Base-by-base conservation (phyloP, 2,888 invertebrate genomes). In the Strigamia transsilvanica region DNA sequence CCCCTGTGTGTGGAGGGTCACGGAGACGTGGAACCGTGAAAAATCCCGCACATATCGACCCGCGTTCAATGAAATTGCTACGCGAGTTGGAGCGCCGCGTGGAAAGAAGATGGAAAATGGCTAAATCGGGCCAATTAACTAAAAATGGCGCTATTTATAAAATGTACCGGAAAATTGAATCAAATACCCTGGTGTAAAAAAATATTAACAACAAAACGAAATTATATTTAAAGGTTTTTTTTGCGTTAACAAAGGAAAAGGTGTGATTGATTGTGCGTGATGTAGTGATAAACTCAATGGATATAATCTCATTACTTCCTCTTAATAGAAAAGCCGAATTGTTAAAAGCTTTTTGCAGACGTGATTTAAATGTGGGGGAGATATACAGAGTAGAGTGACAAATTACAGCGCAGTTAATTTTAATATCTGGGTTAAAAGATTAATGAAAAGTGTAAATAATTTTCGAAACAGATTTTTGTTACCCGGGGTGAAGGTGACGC, bases 1-100 rank as follows among this genome's bases (percentile, higher is more conserved):
- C 73, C 73, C 73, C 12, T 73, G 73, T 73, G 73, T 73, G 73
- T 73, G 73, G 73, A 73, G 73, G 73, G 73, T 73, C 73, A 73
- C 73, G 32, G 32, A 32, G 73, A 73, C 27, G 27, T 73, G 73
- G 73, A 73, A 73, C 73, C 27, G 73, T 73, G 73, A 73, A 73
- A 32, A 73, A 73, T 27, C 32, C 73, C 73, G 32, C 73, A 73
- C 73, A 27, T 73, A 73, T 73, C 73, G 73, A 73, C 73, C 73
- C 73, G 23, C 73, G 73, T 73, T 73, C 73, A 73, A 73, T 73
- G 73, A 73, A 73, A 73, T 73, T 73, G 73, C 73, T 5, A 27
- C 73, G 73, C 56, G 73, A 73, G 73, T 32, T 73, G 73, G 27
- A 73, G 32, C 73, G 27, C 32, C 27, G 27, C 27, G 73, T 73